Evolutionary conservation across 2,888 invertebrate genomes (phyloP), one percentile per base, ranked within the genome.

Genomic region (Coronaproctus castanopsis): DNA sequence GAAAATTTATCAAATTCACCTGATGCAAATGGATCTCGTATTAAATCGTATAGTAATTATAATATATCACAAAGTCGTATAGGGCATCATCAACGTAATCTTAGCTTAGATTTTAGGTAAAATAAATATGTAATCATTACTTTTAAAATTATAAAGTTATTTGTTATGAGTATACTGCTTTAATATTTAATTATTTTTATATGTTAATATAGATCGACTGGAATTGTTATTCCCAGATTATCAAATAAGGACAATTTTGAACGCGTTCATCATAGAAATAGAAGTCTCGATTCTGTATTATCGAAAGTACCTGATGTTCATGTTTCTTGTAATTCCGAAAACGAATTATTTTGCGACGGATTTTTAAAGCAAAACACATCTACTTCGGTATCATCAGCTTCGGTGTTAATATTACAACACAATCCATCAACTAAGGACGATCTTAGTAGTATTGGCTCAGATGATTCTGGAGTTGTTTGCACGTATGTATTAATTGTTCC

Each of bases 251-350:
- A 8, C 14, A 36, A 36, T 36, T 36, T 67, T 72, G n/a, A 36
- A 36, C 55, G 56, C 36, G 20, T 59, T 8, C 80, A 82, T 68
- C 87, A 87, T 71, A 89, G 89, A 74, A 80, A 90, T 67, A 81
- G 90, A 65, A 89, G 89, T 70, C 75, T 90, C 71, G 90, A 91
- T 72, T 90, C 89, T 61, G 90, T 88, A 62, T 77, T 89, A 64
- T 89, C 89, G 72, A 78, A 87, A 72, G 89, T 90, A 70, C 89
- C 89, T 62, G 89, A 89, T 77, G 87, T 84, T 69, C 83, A 85
- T 75, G 76, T 79, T 10, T 79, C 78, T 18, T 79, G 79, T n/a
- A 78, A 78, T 67, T 79, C 80, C 24, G 79, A 80, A 71, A 77
- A 77, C n/a, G 70, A 69, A 61, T 61, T 61, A 62, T 58, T 58